These are phyloP conservation scores for Chouioia cunea DNA, from an alignment of 2,888 invertebrate genomes.

Conservation along the genomic window DNA sequence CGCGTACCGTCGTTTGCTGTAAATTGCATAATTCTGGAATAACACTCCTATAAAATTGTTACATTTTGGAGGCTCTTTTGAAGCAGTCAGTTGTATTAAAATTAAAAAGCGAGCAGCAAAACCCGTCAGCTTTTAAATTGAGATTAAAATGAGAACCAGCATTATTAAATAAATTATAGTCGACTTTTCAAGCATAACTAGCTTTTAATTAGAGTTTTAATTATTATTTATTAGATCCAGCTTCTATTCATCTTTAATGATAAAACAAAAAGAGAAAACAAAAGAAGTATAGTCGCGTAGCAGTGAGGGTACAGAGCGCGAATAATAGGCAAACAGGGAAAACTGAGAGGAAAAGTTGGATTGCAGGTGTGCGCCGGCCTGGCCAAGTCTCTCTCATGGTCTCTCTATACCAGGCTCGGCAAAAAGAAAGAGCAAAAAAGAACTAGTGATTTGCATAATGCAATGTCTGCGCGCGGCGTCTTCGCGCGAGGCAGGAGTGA, in stretches of 20 bases:
- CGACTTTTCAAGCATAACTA: not conserved
- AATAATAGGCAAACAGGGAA: slow-evolving; percentile 39
- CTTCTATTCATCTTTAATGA: slow-evolving; percentile 10
- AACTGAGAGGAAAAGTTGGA: slow-evolving; percentile 21
- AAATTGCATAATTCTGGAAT: too few relatives aligned
- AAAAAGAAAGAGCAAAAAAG: slow-evolving; percentile 27
- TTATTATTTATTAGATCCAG: slow-evolving; percentile 29
- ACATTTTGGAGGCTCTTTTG: too few relatives aligned
- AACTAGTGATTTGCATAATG: slow-evolving; percentile 48
- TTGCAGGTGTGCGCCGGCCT: slow-evolving; percentile 1
- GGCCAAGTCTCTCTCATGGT: slow-evolving; percentile 28
- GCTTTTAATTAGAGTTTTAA: slow-evolving; percentile 37
- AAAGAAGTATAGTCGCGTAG: not conserved
- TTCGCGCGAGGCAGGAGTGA: not conserved
- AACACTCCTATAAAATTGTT: too few relatives aligned
- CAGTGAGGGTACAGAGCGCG: slow-evolving; percentile 4
- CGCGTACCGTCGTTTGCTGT: too few relatives aligned
- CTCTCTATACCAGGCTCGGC: slow-evolving; percentile 1
- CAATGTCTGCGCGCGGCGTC: slow-evolving; percentile 35
- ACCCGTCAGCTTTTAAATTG: too few relatives aligned
- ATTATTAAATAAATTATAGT: too few relatives aligned
- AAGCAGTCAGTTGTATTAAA: too few relatives aligned
- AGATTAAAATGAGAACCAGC: too few relatives aligned
- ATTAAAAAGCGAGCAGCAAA: too few relatives aligned
- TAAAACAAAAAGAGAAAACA: slow-evolving; percentile 6